Evolutionary conservation across 2,113 vertebrate species (phyloP), one percentile per base, ranked within the genome.

Genomic region (Kobus ellipsiprymnus): DNA sequence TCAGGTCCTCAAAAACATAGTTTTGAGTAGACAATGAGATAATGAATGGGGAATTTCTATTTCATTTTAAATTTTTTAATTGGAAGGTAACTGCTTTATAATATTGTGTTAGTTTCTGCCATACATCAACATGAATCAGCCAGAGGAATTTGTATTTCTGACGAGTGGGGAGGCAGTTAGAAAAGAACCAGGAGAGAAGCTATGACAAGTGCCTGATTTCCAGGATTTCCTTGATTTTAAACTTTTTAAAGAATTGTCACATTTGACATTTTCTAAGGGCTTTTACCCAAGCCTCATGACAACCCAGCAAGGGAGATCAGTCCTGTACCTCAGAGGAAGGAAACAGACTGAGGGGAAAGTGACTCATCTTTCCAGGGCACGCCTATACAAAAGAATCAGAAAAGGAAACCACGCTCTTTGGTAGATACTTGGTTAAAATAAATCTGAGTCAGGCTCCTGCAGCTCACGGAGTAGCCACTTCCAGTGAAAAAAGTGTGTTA

Each of bases 401-500:
- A 83, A 85, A 91, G 55, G 33, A 94, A 87, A 83, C 9, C 33
- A 90, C 78, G 46, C 55, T 81, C 74, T 17, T 30, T 55, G 13
- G 13, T 50, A 62, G 64, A 77, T 52, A 13, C 44, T 85, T 12
- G 29, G 86, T 59, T 27, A 93, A 96, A 93, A 52, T 64, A 77
- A 97, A 64, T 44, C 52, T 55, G 78, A 74, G 88, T 95, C 94
- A 94, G 96, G 95, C 85, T 98, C 84, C 92, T 88, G 95, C 93
- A 97, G 94, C 87, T 95, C 92, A 44, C 23, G 40, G 54, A 83
- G 46, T 60, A 96, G 98, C 95, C 95, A 94, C 98, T 98, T 98
- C 85, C 78, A 97, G 92, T 1, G 97, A 95, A 78, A 40, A 71
- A 21, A 44, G 82, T 92, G 97, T 96, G 91, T 77, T 93, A 92